phyloP scores from a whole-genome alignment of 1,140 invertebrate species.

The Drosophila guanche region DNA sequence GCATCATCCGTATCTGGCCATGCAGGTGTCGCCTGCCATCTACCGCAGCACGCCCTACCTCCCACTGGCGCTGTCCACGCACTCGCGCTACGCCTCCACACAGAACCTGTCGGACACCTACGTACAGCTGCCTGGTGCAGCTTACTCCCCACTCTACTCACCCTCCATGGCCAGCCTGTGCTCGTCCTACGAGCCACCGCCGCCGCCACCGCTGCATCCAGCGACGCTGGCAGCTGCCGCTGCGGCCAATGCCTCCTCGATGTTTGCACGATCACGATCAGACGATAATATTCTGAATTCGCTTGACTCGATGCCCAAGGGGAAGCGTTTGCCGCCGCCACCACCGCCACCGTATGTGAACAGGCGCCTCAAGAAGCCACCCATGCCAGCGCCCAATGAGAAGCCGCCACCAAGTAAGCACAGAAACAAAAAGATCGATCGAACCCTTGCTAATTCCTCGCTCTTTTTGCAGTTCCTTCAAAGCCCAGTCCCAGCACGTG shows the following conservation, averaged over 20 bases:
- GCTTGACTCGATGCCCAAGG: conserved; percentile 87
- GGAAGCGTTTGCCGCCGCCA: conserved; percentile 89
- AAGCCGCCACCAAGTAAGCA: conserved; percentile 81
- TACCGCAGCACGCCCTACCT: conserved; percentile 92
- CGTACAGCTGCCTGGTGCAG: conserved; percentile 86
- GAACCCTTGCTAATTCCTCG: not conserved
- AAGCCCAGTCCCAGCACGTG: conserved; percentile 55
- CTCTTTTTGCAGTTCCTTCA: conserved; percentile 62
- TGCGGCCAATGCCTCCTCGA: conserved; percentile 81
- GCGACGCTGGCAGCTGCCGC: conserved; percentile 83
- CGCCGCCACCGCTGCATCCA: conserved; percentile 84
- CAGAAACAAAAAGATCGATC: not conserved
- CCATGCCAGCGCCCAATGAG: conserved; percentile 77
- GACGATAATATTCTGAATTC: conserved; percentile 91
- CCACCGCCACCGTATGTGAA: conserved; percentile 85
- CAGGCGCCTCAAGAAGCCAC: conserved; percentile 76
- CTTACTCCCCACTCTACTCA: conserved; percentile 85
- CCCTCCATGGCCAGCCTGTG: conserved; percentile 85
- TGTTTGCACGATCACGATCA: conserved; percentile 88
- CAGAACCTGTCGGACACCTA: conserved; percentile 90
- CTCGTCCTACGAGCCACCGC: conserved; percentile 85
- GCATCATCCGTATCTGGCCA: conserved; percentile 85
- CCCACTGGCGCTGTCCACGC: conserved; percentile 86
- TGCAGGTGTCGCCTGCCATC: conserved; percentile 88
- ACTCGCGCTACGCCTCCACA: conserved; percentile 89